These are phyloP conservation scores for Hecatera dysodea DNA, from an alignment of 2,888 invertebrate species.

Conservation along the genomic window DNA sequence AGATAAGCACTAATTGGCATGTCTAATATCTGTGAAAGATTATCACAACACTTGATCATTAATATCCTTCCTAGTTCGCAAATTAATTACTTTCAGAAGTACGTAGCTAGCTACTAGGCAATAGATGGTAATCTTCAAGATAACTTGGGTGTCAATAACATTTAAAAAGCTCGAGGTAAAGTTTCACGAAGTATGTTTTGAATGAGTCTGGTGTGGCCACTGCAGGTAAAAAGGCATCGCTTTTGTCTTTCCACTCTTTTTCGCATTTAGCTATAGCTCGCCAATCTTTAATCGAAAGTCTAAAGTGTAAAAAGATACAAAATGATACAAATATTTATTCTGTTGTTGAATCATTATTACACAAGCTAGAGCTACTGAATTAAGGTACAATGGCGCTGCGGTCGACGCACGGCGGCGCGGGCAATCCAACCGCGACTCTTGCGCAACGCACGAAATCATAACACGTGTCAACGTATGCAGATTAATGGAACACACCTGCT, in stretches of 20 bases:
- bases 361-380: conserved; percentile 63
- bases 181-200: not conserved
- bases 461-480: conserved; percentile 60
- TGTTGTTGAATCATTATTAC: conserved; percentile 34
- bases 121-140: conserved; percentile 18
- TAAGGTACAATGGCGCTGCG: conserved; percentile 59
- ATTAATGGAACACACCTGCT: conserved; percentile 57
- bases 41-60: conserved; percentile 34
- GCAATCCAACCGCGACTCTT: conserved; percentile 52
- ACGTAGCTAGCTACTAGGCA: conserved; percentile 4
- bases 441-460: conserved; percentile 54
- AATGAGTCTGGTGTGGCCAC: not conserved
- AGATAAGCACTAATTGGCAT: conserved; percentile 51
- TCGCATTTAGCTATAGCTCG: not conserved
- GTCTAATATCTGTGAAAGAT: conserved; percentile 48
- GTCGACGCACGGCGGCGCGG: conserved; percentile 44
- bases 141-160: not conserved
- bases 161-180: not conserved
- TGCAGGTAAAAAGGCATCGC: not conserved
- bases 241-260: no score
- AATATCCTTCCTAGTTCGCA: conserved; percentile 50
- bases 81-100: conserved; percentile 37
- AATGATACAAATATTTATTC: conserved; percentile 15
- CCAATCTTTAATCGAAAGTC: not conserved
- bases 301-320: not conserved